Conservation (phyloP, 53 echinoderm and acorn worm species). For the Pentamera pediparva region DNA sequence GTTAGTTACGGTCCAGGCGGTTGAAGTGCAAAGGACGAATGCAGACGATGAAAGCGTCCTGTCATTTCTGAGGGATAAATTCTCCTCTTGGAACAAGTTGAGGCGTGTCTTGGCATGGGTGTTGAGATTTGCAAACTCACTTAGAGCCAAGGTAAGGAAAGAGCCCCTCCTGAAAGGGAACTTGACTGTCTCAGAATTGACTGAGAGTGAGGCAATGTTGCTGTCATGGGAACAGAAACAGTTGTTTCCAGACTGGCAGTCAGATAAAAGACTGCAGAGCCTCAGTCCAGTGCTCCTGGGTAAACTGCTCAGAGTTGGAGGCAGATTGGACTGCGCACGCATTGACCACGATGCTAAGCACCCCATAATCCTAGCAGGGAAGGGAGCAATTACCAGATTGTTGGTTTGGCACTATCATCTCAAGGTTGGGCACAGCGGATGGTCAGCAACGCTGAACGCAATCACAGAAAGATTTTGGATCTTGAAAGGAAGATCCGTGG, state of each 20-base stretch:
- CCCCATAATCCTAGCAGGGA: slow-evolving; percentile 18
- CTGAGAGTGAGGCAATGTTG: not conserved
- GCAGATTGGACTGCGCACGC: slow-evolving; percentile 31
- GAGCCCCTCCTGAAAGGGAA: not conserved
- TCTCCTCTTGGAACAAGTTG: slow-evolving; percentile 8
- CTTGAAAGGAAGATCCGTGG: slow-evolving; percentile 11
- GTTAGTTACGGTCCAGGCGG: not conserved
- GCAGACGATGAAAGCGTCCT: not conserved
- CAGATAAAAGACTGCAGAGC: slow-evolving; percentile 22
- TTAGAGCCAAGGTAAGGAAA: not conserved
- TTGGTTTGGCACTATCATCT: slow-evolving; percentile 29
- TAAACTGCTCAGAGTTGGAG: slow-evolving; percentile 35
- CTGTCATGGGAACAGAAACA: not conserved
- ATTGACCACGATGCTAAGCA: slow-evolving; percentile 38
- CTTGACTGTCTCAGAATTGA: not conserved
- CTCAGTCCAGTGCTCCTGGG: slow-evolving; percentile 31
- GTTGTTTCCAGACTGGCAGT: slow-evolving; percentile 2
- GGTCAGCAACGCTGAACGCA: slow-evolving; percentile 24
- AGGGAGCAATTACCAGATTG: not conserved
- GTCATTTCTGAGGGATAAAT: not conserved
- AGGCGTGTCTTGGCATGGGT: not conserved
- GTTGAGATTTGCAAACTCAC: not conserved
- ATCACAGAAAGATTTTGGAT: slow-evolving; percentile 37
- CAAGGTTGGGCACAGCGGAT: slow-evolving; percentile 31
- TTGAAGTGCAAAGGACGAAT: not conserved